Evolutionary conservation across 2,113 vertebrate species (phyloP).

Genomic region (Saimiri boliviensis): DNA sequence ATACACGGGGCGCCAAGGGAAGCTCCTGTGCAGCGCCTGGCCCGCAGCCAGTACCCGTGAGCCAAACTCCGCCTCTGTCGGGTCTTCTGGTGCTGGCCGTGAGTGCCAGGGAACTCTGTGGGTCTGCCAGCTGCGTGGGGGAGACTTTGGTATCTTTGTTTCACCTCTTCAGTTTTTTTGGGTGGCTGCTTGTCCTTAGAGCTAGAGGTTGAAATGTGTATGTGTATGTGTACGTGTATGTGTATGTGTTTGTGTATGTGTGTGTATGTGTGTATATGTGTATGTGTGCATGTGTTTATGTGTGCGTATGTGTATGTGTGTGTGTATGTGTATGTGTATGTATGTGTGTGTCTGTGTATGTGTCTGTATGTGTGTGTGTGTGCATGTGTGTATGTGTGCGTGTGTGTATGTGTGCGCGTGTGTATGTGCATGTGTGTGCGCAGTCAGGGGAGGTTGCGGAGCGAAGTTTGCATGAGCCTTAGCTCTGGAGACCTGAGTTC

Average conservation of each 20-base stretch:
- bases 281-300: not conserved
- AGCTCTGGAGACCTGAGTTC: too few species aligned
- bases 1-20: accelerated
- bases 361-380: too few species aligned
- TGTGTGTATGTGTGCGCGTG: too few species aligned
- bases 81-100: not conserved
- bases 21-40: not conserved
- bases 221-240: not conserved
- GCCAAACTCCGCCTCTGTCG: not conserved
- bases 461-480: too few species aligned
- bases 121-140: not conserved
- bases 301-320: too few species aligned
- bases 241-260: accelerated
- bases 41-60: accelerated
- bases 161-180: not conserved
- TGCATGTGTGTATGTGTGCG: too few species aligned
- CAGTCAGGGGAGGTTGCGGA: too few species aligned
- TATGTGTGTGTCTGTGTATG: accelerated
- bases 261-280: accelerated
- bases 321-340: not conserved
- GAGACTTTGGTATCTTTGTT: not conserved
- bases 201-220: not conserved
- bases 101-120: not conserved
- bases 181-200: not conserved
- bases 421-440: accelerated